Base-by-base conservation (phyloP, 2,113 vertebrate genomes). In the Calypte anna region DNA sequence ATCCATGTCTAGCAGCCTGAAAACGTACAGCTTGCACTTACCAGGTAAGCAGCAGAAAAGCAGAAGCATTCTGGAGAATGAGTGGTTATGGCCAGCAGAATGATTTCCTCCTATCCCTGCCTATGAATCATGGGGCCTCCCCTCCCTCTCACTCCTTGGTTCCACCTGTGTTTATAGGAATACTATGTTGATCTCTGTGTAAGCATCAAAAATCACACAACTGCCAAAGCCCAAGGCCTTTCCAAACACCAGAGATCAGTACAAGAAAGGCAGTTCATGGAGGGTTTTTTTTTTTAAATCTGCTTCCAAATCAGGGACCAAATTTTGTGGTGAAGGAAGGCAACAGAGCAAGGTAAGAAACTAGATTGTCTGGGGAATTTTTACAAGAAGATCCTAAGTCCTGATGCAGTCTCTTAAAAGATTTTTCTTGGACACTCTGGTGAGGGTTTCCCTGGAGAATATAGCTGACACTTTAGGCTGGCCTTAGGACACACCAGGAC, bases 111-210 rank as follows among this genome's bases (percentile, higher is more conserved):
- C 85, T 91, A 73, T 68, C 75, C 76, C 44, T 93, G 48, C 55
- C 88, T 74, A 13, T 30, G 63, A 83, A 88, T 86, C 94, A 86
- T 48, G 36, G 31, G 58, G 43, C 30, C 75, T 88, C 86, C 86
- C 88, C 82, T 94, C 77, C 86, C 88, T 84, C 91, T 64, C 4
- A 63, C 18, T 50, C 31, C 86, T 40, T 44, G 14, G 61, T 93
- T 51, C 68, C 92, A 95, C 95, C 92, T 88, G 86, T 91, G 86
- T 96, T 95, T 93, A 72, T 50, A 86, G 73, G 86, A 78, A 83
- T 70, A 22, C 31, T 10, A 0, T 1, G 38, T 25, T 86, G 53
- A 88, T 88, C 72, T 88, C 83, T 68, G 11, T 25, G 63, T 3
- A 46, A 80, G 72, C 90, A 91, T 40, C 93, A 93, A 94, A 94